phyloP scores from a whole-genome alignment of 1,140 invertebrate genomes.

The Odontomachus brunneus region DNA sequence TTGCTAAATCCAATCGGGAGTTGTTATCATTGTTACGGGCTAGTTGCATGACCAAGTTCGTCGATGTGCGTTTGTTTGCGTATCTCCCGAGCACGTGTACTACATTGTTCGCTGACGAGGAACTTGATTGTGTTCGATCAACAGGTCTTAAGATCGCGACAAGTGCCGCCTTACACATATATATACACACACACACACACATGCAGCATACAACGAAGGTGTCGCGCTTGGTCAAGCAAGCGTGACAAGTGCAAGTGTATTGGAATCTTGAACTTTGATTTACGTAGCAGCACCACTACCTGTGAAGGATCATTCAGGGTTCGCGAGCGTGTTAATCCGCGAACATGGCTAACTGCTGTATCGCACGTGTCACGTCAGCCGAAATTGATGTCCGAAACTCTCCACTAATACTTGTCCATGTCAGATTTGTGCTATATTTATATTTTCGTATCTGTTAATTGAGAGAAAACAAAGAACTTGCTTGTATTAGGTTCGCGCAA shows the following conservation, averaged over 20 bases:
- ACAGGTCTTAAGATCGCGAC: constrained; percentile 73
- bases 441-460: too few species aligned
- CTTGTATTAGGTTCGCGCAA: too few species aligned
- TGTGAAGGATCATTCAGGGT: constrained; percentile 22
- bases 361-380: not conserved
- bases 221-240: constrained; percentile 64
- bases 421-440: too few species aligned
- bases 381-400: not conserved
- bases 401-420: too few species aligned
- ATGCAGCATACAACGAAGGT: constrained; percentile 44
- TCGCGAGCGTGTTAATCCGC: constrained; percentile 36
- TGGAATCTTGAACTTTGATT: constrained; percentile 71
- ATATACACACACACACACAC: too few species aligned
- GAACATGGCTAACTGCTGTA: not conserved
- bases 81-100: constrained; percentile 48
- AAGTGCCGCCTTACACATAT: constrained; percentile 37
- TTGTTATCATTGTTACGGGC: constrained; percentile 8
- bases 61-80: constrained; percentile 61
- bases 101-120: constrained; percentile 66
- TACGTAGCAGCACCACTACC: constrained; percentile 13
- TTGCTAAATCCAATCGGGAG: not conserved
- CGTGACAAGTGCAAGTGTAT: constrained; percentile 69
- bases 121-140: constrained; percentile 69
- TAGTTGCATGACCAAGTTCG: constrained; percentile 61
- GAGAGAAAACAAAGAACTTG: too few species aligned